These are phyloP conservation scores for Thecocarcelia acutangulata DNA, from an alignment of 2,888 invertebrate species.

Conservation along the genomic window DNA sequence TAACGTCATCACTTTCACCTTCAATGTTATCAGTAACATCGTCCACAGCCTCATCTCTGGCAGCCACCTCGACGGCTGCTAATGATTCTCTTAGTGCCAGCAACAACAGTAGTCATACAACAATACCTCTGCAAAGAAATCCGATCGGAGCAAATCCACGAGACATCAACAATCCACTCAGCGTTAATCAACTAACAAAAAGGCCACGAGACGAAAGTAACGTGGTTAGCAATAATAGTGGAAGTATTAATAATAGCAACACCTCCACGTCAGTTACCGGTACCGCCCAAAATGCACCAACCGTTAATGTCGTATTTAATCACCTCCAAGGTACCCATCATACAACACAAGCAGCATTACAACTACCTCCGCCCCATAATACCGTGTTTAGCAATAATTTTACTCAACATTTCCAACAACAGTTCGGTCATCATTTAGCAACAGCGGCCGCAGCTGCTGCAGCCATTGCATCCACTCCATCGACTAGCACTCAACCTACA, in stretches of 20 bases:
- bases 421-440: slow-evolving; percentile 76
- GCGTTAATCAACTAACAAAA: slow-evolving; percentile 93
- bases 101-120: slow-evolving; percentile 49
- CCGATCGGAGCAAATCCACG: slow-evolving; percentile 95
- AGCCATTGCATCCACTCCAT: slow-evolving; percentile 67
- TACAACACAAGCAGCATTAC: slow-evolving; percentile 53
- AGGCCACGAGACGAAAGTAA: slow-evolving; percentile 76
- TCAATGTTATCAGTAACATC: slow-evolving; percentile 70
- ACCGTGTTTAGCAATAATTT: slow-evolving; percentile 74
- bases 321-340: slow-evolving; percentile 43
- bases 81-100: slow-evolving; percentile 74
- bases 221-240: slow-evolving; percentile 69
- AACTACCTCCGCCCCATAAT: slow-evolving; percentile 69
- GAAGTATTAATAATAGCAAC: slow-evolving; percentile 70
- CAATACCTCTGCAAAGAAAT: slow-evolving; percentile 82
- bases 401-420: slow-evolving; percentile 79
- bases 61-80: slow-evolving; percentile 68
- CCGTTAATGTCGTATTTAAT: slow-evolving; percentile 59
- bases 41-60: slow-evolving; percentile 73
- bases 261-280: slow-evolving; percentile 43
- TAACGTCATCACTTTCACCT: slow-evolving; percentile 43
- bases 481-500: slow-evolving; percentile 44
- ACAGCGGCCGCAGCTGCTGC: slow-evolving; percentile 70
- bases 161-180: slow-evolving; percentile 95
- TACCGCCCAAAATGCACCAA: slow-evolving; percentile 32